These are phyloP conservation scores for Vollenhovia emeryi DNA, from an alignment of 1,140 invertebrate species.

Conservation along the genomic window DNA sequence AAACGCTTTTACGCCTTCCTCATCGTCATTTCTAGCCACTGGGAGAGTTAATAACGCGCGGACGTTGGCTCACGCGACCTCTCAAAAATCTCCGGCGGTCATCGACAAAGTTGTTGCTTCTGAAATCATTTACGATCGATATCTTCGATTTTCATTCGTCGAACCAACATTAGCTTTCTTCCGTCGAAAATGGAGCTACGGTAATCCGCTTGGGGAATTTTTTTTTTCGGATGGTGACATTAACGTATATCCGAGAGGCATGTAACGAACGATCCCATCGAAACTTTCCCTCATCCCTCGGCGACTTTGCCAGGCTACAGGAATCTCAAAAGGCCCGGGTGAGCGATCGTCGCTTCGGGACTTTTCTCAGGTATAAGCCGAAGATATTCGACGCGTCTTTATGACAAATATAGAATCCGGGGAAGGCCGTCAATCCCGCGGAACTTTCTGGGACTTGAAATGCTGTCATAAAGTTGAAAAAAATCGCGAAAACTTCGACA, in stretches of 20 bases:
- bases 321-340: constrained; percentile 39
- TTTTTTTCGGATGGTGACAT: constrained; percentile 33
- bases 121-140: background rate
- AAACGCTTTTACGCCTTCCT: constrained; percentile 47
- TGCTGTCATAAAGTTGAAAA: background rate
- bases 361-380: constrained; percentile 46
- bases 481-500: background rate
- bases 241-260: constrained; percentile 50
- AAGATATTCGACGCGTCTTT: constrained; percentile 53
- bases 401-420: constrained; percentile 50
- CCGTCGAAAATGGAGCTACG: background rate
- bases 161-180: background rate
- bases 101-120: background rate
- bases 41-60: constrained; percentile 54
- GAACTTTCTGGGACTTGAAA: constrained; percentile 25
- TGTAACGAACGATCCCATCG: constrained; percentile 50
- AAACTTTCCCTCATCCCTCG: constrained; percentile 42
- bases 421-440: constrained; percentile 26
- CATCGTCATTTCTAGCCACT: constrained; percentile 18
- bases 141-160: background rate
- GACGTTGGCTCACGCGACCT: background rate
- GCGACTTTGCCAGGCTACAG: constrained; percentile 6
- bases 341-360: constrained; percentile 52
- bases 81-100: background rate
- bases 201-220: background rate